Percentiles rank a stretch among this genome's conserved stretches.
These are phyloP conservation scores for Apis dorsata DNA, from an alignment of 1,140 invertebrate genomes.

Conservation along the genomic window DNA sequence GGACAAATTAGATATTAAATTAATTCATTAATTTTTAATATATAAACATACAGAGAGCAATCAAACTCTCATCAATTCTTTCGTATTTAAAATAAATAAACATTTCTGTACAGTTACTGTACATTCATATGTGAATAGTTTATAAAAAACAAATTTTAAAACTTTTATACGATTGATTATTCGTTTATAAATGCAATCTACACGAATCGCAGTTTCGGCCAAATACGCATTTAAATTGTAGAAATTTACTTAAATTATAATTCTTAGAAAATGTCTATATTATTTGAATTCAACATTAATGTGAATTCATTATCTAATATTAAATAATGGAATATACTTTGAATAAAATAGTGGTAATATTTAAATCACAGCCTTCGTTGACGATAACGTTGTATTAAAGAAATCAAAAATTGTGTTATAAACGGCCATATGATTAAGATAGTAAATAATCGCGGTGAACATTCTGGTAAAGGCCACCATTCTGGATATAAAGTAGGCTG, in stretches of 20 bases:
- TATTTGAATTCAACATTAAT: conserved; percentile 40
- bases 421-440: conserved; percentile 83
- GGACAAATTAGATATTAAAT: not conserved
- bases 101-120: conserved; percentile 17
- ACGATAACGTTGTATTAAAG: conserved; percentile 71
- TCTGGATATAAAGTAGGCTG: conserved; percentile 67
- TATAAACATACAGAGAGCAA: conserved; percentile 36
- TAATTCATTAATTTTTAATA: conserved; percentile 20
- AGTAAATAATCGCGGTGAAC: conserved; percentile 80
- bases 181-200: not conserved
- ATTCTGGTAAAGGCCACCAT: conserved; percentile 81
- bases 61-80: not conserved
- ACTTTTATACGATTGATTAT: not conserved
- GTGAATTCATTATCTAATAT: conserved; percentile 46
- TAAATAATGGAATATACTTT: conserved; percentile 29
- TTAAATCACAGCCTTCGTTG: conserved; percentile 74
- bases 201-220: not conserved
- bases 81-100: conserved; percentile 34
- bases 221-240: not conserved
- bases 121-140: conserved; percentile 3
- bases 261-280: conserved; percentile 43
- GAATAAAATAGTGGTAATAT: conserved; percentile 53
- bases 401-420: conserved; percentile 78
- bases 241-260: not conserved
- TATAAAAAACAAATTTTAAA: conserved; percentile 2